phyloP scores from a whole-genome alignment of 2,113 vertebrate species.

The Gallinago media region DNA sequence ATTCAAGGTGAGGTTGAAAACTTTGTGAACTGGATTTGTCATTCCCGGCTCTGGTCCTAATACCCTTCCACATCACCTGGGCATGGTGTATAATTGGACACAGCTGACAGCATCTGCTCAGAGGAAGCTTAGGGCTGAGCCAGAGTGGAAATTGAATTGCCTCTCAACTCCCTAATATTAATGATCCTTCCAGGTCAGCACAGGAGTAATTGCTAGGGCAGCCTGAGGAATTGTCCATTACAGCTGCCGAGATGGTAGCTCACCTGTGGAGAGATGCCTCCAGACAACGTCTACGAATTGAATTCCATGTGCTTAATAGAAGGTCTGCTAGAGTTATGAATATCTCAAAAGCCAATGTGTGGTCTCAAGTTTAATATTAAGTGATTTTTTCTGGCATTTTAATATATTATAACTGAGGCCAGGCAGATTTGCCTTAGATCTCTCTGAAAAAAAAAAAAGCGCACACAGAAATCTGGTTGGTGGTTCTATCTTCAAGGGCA shows the following conservation, averaged over 20 bases:
- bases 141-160: conserved; percentile 52
- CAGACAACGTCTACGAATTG: background rate
- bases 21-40: conserved; percentile 5
- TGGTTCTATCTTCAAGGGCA: background rate
- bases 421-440: background rate
- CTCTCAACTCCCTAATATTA: conserved; percentile 48
- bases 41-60: background rate
- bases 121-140: background rate
- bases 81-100: conserved; percentile 25
- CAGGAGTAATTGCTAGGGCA: conserved; percentile 44
- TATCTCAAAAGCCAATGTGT: background rate
- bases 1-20: conserved; percentile 10
- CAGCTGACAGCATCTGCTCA: conserved; percentile 57
- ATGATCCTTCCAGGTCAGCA: conserved; percentile 63
- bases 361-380: background rate
- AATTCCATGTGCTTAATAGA: conserved; percentile 27
- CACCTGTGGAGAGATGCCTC: conserved; percentile 24
- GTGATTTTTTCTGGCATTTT: conserved; percentile 17
- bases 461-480: background rate
- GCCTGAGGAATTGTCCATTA: conserved; percentile 44
- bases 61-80: conserved; percentile 13
- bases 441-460: background rate
- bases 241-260: conserved; percentile 38
- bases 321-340: background rate
- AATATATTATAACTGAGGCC: background rate